Evolutionary conservation across 2,797 vertebrate species (phyloP).

Genomic region (Danio choprae): DNA sequence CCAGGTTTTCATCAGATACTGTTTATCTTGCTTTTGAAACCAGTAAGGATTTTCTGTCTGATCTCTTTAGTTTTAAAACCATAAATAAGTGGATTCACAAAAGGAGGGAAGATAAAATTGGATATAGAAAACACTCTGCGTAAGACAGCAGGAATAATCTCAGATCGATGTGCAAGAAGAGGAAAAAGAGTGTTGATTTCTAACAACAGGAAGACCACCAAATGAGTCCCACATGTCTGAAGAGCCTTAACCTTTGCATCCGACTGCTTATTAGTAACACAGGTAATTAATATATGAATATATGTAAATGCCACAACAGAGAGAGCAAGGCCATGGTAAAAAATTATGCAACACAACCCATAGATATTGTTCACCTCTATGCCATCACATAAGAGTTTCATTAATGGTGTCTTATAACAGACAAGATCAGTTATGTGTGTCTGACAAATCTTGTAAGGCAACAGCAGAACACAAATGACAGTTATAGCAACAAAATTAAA

Average conservation of each 20-base stretch:
- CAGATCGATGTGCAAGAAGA: conserved; percentile 66
- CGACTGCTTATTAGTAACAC: conserved; percentile 62
- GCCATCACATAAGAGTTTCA: conserved; percentile 72
- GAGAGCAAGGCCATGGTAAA: conserved; percentile 67
- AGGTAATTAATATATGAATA: conserved; percentile 74
- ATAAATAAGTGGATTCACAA: conserved; percentile 79
- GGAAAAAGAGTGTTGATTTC: conserved; percentile 62
- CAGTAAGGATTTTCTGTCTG: conserved; percentile 42
- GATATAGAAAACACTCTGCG: conserved; percentile 70
- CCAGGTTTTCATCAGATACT: too few relatives aligned
- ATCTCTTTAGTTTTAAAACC: conserved; percentile 77
- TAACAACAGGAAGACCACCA: conserved; percentile 68
- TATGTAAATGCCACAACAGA: conserved; percentile 78
- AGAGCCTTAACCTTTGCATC: conserved; percentile 71
- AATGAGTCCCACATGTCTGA: conserved; percentile 74
- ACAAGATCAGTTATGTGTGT: conserved; percentile 69
- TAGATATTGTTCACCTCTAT: conserved; percentile 71
- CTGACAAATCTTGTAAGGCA: conserved; percentile 64
- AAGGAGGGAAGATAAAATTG: conserved; percentile 71
- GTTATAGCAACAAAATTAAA: conserved; percentile 37
- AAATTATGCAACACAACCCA: conserved; percentile 64
- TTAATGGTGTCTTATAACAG: conserved; percentile 76
- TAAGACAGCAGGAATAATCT: conserved; percentile 59
- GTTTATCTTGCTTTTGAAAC: conserved; percentile 24
- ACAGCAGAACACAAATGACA: conserved; percentile 46